phyloP scores from a whole-genome alignment of 2,113 vertebrate genomes.

The Sceloporus tristichus region DNA sequence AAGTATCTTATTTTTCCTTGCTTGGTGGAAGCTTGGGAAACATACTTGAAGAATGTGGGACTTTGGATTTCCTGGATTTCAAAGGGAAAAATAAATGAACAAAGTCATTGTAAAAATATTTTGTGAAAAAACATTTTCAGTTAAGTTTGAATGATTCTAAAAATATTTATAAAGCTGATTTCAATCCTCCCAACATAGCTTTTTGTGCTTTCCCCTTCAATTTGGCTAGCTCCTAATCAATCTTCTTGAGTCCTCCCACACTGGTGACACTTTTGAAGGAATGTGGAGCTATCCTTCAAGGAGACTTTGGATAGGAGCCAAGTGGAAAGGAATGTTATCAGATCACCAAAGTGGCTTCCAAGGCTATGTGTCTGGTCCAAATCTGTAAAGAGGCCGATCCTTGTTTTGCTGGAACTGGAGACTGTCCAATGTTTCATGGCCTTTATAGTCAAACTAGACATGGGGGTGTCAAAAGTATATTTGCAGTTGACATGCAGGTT shows the following conservation, averaged over 20 bases:
- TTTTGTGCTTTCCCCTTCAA: slow-evolving; percentile 29
- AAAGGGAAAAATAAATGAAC: slow-evolving; percentile 20
- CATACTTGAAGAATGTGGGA: slow-evolving; percentile 1
- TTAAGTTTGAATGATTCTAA: slow-evolving; percentile 44
- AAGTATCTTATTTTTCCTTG: slow-evolving; percentile 25
- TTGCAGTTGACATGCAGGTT: background rate
- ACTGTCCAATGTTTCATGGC: too few relatives aligned
- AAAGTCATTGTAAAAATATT: slow-evolving; percentile 48
- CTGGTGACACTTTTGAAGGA: slow-evolving; percentile 36
- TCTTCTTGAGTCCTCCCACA: slow-evolving; percentile 36
- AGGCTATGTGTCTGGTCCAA: background rate
- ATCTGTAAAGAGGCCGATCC: background rate
- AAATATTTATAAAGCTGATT: slow-evolving; percentile 41
- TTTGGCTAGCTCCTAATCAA: slow-evolving; percentile 48
- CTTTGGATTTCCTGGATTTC: slow-evolving; percentile 24
- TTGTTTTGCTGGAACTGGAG: background rate
- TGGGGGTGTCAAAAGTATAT: background rate
- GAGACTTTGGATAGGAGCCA: background rate
- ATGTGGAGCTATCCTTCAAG: slow-evolving; percentile 23
- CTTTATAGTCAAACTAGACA: background rate
- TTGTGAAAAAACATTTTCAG: slow-evolving; percentile 20
- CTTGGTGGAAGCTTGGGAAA: background rate
- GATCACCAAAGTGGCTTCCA: background rate
- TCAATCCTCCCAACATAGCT: slow-evolving; percentile 22
- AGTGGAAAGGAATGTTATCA: slow-evolving; percentile 20